These are phyloP conservation scores for Thamnophis sirtalis DNA, from an alignment of 2,113 vertebrate species.

Conservation along the genomic window DNA sequence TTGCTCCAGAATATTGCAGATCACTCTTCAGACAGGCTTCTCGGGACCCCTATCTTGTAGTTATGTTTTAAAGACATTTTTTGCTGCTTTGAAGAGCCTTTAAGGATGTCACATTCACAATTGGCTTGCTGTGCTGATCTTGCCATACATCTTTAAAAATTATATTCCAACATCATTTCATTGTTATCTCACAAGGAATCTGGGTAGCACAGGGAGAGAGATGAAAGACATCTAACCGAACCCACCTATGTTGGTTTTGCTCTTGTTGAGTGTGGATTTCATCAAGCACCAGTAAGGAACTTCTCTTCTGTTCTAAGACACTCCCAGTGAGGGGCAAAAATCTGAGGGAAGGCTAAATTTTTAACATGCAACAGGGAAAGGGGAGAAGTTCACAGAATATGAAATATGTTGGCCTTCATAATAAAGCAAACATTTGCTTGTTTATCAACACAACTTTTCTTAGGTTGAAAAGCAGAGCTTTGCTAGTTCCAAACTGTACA, in stretches of 20 bases:
- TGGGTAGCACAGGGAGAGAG: background rate
- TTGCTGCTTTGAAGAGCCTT: background rate
- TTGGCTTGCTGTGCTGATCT: background rate
- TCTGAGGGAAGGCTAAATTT: background rate
- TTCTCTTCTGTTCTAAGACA: background rate
- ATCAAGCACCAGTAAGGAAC: background rate
- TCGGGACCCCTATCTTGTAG: background rate
- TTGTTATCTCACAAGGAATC: background rate
- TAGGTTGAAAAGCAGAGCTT: background rate
- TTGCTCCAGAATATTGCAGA: background rate
- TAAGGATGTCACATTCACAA: background rate
- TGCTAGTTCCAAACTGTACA: background rate
- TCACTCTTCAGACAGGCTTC: background rate
- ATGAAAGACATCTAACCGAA: background rate
- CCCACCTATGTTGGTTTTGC: background rate
- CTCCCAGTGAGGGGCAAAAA: background rate
- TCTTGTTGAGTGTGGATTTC: background rate
- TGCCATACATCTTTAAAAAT: background rate
- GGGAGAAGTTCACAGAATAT: background rate
- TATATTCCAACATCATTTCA: background rate
- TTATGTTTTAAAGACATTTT: background rate
- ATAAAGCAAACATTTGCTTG: background rate
- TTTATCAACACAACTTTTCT: background rate
- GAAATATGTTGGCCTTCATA: background rate
- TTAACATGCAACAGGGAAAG: background rate